Evolutionary conservation across 1,140 invertebrate species (phyloP), one percentile per base, ranked within the genome.

Genomic region (Vanessa tameamea): DNA sequence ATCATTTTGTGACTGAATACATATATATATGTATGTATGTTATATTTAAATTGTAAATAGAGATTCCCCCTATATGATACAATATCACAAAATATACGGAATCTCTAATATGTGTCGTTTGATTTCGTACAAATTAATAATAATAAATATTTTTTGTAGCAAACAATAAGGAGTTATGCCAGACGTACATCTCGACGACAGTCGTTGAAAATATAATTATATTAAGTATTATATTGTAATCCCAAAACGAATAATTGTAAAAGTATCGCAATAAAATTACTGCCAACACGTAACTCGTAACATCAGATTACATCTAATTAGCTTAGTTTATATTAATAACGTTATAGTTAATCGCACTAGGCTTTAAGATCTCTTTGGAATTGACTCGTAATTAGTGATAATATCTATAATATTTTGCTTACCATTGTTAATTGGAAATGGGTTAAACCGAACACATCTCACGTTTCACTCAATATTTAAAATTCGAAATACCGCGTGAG

Each of bases 131-230:
- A 16, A 50, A 59, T 70, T 70, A 75, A 70, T 75, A 53, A 65
- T 75, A 66, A 48, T 70, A 70, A 59, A 75, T 75, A 75, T 75
- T 75, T 75, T 75, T 75, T 75, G 67, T 75, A 75, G 73, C 73
- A 75, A 75, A 59, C 73, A 75, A 70, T 75, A 75, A 75, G 73
- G 73, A 75, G 67, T 59, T 65, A 20, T 70, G 61, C 63, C 67
- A 55, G 66, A 75, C 63, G 61, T 61, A 75, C 67, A 69, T 47
- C 63, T 75, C 67, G 68, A 66, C 67, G 63, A 64, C 57, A 69
- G 63, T 64, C 64, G 63, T 70, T 72, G 50, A 70, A 23, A 61
- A 26, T 69, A 64, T 48, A 43, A 37, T 75, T 66, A 66, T 70
- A 66, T 57, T 75, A 75, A 69, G 66, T 55, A 69, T 51, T 74